A percentile compares a stretch with the other conserved stretches of the same genome.
phyloP scores from a whole-genome alignment of 1,140 invertebrate species.

The Colletes gigas region DNA sequence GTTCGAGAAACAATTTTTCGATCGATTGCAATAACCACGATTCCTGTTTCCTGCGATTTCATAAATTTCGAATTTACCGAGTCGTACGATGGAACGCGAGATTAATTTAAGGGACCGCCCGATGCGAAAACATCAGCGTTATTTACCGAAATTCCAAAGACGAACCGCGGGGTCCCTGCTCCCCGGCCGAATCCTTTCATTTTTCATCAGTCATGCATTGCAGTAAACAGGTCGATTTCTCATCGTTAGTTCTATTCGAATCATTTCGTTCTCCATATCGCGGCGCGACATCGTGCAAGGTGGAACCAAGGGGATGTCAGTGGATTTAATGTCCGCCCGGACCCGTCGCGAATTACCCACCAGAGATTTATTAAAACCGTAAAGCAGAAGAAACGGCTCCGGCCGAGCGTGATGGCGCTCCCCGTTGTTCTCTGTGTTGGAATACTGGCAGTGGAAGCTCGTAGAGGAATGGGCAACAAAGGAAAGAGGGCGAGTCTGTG shows the following conservation, averaged over 20 bases:
- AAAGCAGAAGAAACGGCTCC: constrained; percentile 78
- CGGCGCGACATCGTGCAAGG: constrained; percentile 31
- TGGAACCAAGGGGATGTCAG: constrained; percentile 49
- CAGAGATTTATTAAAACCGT: constrained; percentile 81
- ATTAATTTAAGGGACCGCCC: too few species aligned
- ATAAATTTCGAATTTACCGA: too few species aligned
- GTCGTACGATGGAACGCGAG: too few species aligned
- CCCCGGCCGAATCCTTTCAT: not conserved
- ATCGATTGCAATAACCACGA: too few species aligned
- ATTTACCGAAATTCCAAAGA: too few species aligned
- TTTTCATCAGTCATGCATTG: not conserved
- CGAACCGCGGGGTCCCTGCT: too few species aligned
- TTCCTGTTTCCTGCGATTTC: too few species aligned
- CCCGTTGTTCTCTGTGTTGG: constrained; percentile 31
- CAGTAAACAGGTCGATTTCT: not conserved
- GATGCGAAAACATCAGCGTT: too few species aligned
- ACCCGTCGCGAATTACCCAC: constrained; percentile 77
- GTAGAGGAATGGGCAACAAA: constrained; percentile 26
- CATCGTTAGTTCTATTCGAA: constrained; percentile 69
- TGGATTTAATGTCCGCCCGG: constrained; percentile 76
- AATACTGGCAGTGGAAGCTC: constrained; percentile 41
- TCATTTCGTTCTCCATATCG: constrained; percentile 58
- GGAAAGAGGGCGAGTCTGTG: constrained; percentile 61
- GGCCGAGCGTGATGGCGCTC: constrained; percentile 46
- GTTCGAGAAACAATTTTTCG: too few species aligned